Base-by-base conservation (phyloP, 2,797 vertebrate genomes). In the Oreonectes daqikongensis region DNA sequence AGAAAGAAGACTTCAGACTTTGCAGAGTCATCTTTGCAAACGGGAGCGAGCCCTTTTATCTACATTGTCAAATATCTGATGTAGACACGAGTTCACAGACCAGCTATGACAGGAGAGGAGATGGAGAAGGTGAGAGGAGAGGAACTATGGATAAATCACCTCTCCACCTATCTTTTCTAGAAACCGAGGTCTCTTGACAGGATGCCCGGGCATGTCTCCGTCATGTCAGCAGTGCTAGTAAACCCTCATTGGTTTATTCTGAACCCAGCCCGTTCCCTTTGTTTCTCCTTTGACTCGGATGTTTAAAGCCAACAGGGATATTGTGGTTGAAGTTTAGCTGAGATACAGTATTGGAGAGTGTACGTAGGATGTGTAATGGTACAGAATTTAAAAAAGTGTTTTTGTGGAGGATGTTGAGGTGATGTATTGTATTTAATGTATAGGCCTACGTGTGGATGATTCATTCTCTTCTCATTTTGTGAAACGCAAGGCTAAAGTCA, bases 391-490 rank as follows among this genome's bases (percentile, higher is more conserved):
- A 26, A 28, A n/a, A 30, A 30, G 57, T n/a, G 35, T 35, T 18
- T 3, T 60, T 61, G 32, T 61, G 32, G 18, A 61, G 32, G 32
- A 61, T n/a, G 18, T 17, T 17, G 15, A 14, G 26, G 26, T 59
- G 55, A 59, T 59, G 22, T 59, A 57, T 57, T 57, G 53, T 15
- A 59, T 59, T 59, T 30, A 59, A 59, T 59, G 55, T 59, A 59
- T 28, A 28, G 55, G 55, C 55, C 55, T 15, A 30, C 26, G 55
- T 59, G 55, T 59, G 55, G 12, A 26, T 59, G 55, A 55, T 55
- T 55, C 53, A 55, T 26, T 26, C 53, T 30, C 14, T 30, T 26
- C 24, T 57, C 14, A 28, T 59, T 59, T 8, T 30, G 53, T 55
- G 53, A 55, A 26, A 55, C 24, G 12, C 22, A 55, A 55, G 14